Evolutionary conservation across 2,888 invertebrate genomes (phyloP), one percentile per base, ranked within the genome.

Genomic region (Macaria notata): DNA sequence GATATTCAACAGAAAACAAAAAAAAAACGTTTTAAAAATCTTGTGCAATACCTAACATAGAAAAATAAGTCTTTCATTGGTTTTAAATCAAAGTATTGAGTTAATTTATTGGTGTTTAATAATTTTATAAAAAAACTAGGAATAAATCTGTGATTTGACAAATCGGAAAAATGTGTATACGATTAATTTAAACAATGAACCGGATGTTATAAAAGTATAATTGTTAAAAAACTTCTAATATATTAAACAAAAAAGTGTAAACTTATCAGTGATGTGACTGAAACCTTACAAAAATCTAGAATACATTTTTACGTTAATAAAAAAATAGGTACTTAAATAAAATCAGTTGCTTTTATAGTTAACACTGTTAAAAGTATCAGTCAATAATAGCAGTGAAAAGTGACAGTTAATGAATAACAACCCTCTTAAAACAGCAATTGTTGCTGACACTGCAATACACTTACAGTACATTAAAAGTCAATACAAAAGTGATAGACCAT

Each of bases 1-100:
- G 61, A 55, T 60, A 48, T 19, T 44, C 43, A 39, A 4, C 43
- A 36, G 36, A 39, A 41, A 9, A 47, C 33, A 3, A n/a, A 30
- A 30, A 29, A 3, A 31, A 33, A 7, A 30, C 31, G 3, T 41
- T 7, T 19, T 42, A 19, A 33, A 9, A 4, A 19, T 19, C 19
- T 53, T 43, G 57, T 52, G 63, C 60, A 61, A 59, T 61, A 38
- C 8, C 5, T 7, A 56, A 47, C 41, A 31, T 46, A 48, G 31
- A 8, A 45, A 48, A 45, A 19, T 43, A 30, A 31, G 30, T 49
- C 1, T 50, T 54, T 59, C 59, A 59, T 61, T 62, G 59, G 55
- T 66, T 63, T 46, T 5, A 59, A 63, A 64, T 61, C 64, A 51
- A 66, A 62, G 52, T 52, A 57, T 0, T 46, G 9, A 49, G 50